Evolutionary conservation across 2,113 vertebrate genomes (phyloP).

Genomic region (Barbus barbus): DNA sequence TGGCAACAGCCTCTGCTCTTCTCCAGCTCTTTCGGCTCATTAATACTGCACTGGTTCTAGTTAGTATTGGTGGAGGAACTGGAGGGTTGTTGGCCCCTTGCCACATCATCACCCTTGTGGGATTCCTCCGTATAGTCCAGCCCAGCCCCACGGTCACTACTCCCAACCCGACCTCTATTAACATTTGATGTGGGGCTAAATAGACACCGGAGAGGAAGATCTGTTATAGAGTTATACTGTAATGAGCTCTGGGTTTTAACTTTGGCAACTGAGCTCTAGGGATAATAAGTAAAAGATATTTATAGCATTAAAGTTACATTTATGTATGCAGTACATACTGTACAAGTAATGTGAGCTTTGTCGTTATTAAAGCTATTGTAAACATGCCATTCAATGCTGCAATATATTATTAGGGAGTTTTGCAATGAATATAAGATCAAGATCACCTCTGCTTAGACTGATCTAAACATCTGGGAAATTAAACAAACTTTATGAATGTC

Average conservation of each 20-base stretch:
- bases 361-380: not conserved
- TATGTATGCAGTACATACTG: not conserved
- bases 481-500: too few relatives aligned
- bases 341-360: not conserved
- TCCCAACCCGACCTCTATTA: conserved; percentile 33
- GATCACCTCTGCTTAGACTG: not conserved
- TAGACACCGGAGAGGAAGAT: conserved; percentile 1
- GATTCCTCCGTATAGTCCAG: conserved; percentile 7
- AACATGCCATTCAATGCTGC: not conserved
- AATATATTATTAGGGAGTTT: not conserved
- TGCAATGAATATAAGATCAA: not conserved
- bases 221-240: not conserved
- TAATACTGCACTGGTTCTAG: conserved; percentile 1
- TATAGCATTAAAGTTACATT: not conserved
- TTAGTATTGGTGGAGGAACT: not conserved
- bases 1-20: conserved; percentile 5
- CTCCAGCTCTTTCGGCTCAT: conserved; percentile 13
- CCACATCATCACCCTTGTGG: not conserved
- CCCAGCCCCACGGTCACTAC: conserved; percentile 10
- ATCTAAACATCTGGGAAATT: not conserved
- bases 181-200: conserved; percentile 33
- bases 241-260: not conserved
- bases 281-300: not conserved
- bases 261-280: not conserved
- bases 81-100: conserved; percentile 1